Evolutionary conservation across 2,797 vertebrate genomes (phyloP), one percentile per base, ranked within the genome.

Genomic region (Lepilemur ruficaudatus): DNA sequence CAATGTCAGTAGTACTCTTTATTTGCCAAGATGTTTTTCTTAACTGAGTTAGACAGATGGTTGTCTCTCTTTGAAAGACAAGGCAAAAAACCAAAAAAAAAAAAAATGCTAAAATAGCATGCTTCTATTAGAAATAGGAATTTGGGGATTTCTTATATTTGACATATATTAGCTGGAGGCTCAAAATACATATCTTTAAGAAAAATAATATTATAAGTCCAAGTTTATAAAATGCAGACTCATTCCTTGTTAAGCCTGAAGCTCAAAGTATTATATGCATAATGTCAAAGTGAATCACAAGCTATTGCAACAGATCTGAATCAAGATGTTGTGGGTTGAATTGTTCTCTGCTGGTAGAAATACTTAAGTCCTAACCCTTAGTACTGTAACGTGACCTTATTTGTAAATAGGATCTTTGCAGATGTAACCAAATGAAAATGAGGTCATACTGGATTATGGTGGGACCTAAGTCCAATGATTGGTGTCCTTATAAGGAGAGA

Each of bases 1-100:
- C 67, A 48, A 50, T 96, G 52, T 65, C 91, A 95, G 52, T 91
- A 75, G 20, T 48, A n/a, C n/a, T 87, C 35, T 57, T 18, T 95
- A 89, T 65, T 93, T 98, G 91, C 72, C 59, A 90, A 94, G 86
- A 41, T 55, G 43, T 76, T 86, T 69, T 86, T 88, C 80, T 35
- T 94, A 95, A 96, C 69, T 67, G 76, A 96, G 25, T 96, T 95
- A 90, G 52, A 90, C 80, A 97, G 88, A 91, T 97, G 73, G 15
- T 86, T 73, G 7, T 96, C 92, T 89, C 61, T 46, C 73, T 97
- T 96, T 94, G 55, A 97, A 92, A 97, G 80, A 50, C 1, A 94
- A 72, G 38, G 59, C 28, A 96, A 95, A 95, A 89, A 94, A 67
- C 78, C 97, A 97, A 95, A 95, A 95, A 61, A 78, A 50, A 90